Conservation (phyloP, 2,113 vertebrate genomes). For the Lepus europaeus region DNA sequence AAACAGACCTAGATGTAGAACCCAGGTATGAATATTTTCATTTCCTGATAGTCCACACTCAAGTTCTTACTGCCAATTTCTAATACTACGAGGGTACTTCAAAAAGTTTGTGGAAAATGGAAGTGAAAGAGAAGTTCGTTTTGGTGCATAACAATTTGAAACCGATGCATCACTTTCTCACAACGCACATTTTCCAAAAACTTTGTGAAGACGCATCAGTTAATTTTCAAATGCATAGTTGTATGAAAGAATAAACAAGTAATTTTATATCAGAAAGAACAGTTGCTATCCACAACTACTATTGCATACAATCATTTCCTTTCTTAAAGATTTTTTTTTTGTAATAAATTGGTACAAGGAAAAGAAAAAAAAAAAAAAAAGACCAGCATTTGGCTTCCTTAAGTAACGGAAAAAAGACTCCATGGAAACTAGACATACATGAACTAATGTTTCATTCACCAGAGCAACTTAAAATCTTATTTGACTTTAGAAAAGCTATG, state of each 20-base stretch:
- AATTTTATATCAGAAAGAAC: neutral
- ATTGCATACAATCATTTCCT: neutral
- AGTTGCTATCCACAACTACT: neutral
- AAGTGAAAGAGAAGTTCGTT: too few species aligned
- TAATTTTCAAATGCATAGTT: neutral
- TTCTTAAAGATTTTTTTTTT: neutral
- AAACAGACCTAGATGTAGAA: neutral
- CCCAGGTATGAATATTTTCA: neutral
- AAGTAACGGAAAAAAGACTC: neutral
- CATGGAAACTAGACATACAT: neutral
- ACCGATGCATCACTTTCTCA: too few species aligned
- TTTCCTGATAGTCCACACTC: neutral
- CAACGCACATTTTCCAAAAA: too few species aligned
- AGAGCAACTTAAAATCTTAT: slow-evolving; percentile 8
- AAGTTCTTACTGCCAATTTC: neutral
- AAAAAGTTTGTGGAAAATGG: too few species aligned
- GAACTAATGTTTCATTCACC: neutral
- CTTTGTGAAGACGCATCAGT: too few species aligned
- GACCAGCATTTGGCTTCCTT: neutral
- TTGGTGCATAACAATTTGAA: too few species aligned
- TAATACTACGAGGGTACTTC: neutral
- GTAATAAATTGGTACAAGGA: neutral
- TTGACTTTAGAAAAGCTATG: neutral
- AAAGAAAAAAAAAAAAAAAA: neutral
- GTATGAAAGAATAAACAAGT: neutral